Evolutionary conservation across 2,888 invertebrate genomes (phyloP), one percentile per base, ranked within the genome.

Genomic region (Aphidius colemani): DNA sequence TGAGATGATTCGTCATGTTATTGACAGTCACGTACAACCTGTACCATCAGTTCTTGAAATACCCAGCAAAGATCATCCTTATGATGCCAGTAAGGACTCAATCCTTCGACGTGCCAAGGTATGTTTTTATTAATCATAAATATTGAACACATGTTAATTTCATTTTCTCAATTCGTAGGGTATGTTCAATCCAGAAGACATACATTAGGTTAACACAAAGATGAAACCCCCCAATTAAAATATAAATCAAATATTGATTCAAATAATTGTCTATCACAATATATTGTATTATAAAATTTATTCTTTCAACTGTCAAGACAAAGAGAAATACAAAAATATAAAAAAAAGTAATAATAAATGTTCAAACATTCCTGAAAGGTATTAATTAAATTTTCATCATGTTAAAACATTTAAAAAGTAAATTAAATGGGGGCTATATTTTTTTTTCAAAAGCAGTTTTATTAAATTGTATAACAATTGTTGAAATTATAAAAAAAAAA

Each of bases 31-130:
- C 84, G 91, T 91, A 8, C 89, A 93, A 40, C 96, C 98, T 0
- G 91, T 98, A 69, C 99, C 99, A 10, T 91, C 99, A 6, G 95
- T 99, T 3, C 87, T 99, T 68, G 99, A 99, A 86, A 99, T 99
- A 75, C 99, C 99, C 13, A 98, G 98, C 49, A 99, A 99, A 83
- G 94, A 95, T 80, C 91, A 92, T 83, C 99, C 99, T 0, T 99
- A 99, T 82, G 99, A 99, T 83, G 95, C 99, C 57, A 91, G 92
- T 79, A 99, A 99, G 85, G 99, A 98, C 84, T 98, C 97, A 0
- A 97, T 98, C 76, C 85, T 98, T 69, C 89, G 97, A 83, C 89
- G 98, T 78, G 98, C 98, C 68, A 95, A 90, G 89, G 96, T 95
- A 85, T 74, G 58, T 62, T 46, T 59, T 39, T 45, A 8, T 11